phyloP scores from a whole-genome alignment of 2,888 invertebrate genomes.

The Neocrepidodera transversa region DNA sequence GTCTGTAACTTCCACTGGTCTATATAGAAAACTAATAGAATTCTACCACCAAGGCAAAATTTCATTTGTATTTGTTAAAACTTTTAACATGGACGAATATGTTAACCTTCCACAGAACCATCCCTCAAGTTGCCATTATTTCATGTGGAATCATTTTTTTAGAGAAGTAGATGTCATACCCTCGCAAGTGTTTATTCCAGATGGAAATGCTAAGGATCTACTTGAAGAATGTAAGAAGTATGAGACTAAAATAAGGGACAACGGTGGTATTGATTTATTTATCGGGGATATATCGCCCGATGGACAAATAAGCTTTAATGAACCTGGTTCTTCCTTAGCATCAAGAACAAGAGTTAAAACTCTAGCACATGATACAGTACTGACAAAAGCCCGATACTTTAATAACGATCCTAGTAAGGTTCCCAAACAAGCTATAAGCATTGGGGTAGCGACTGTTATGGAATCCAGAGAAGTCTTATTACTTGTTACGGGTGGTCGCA shows the following conservation, averaged over 20 bases:
- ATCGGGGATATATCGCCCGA: slow-evolving; percentile 94
- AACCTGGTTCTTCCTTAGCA: slow-evolving; percentile 91
- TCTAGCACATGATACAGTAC: slow-evolving; percentile 90
- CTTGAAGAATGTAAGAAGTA: slow-evolving; percentile 81
- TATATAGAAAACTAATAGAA: slow-evolving; percentile 89
- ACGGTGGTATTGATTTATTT: slow-evolving; percentile 91
- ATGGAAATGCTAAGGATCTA: slow-evolving; percentile 87
- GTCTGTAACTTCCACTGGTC: slow-evolving; percentile 84
- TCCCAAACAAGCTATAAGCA: slow-evolving; percentile 90
- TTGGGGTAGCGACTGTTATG: slow-evolving; percentile 96
- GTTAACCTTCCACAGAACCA: slow-evolving; percentile 89
- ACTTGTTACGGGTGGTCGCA: slow-evolving; percentile 94
- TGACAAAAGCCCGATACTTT: slow-evolving; percentile 95
- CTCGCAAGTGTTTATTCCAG: slow-evolving; percentile 83
- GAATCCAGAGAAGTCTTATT: slow-evolving; percentile 96
- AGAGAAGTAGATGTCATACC: slow-evolving; percentile 94
- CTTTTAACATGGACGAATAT: slow-evolving; percentile 99
- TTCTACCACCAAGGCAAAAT: slow-evolving; percentile 82
- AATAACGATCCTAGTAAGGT: slow-evolving; percentile 88
- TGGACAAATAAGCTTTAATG: slow-evolving; percentile 97
- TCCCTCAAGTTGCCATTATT: slow-evolving; percentile 93
- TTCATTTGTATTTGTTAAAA: slow-evolving; percentile 92
- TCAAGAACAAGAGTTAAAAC: slow-evolving; percentile 94
- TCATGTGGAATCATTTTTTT: slow-evolving; percentile 96
- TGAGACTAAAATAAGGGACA: slow-evolving; percentile 79